phyloP scores from a whole-genome alignment of 2,113 vertebrate species.

The Sorex araneus region DNA sequence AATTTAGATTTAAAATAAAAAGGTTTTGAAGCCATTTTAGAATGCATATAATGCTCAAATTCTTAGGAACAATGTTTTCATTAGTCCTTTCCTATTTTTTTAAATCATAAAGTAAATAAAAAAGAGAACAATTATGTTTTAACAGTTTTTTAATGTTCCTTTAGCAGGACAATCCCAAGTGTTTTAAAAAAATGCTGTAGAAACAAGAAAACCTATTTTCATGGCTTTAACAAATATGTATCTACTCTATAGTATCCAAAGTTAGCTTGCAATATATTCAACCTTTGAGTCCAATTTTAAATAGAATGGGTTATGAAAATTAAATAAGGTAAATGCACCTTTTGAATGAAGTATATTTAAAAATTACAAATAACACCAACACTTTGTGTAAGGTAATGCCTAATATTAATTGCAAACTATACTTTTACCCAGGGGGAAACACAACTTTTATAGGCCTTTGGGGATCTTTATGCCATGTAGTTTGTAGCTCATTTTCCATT shows the following conservation, averaged over 20 bases:
- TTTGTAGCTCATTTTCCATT: slow-evolving; percentile 67
- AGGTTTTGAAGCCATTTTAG: slow-evolving; percentile 62
- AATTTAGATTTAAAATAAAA: slow-evolving; percentile 43
- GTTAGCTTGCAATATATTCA: not conserved
- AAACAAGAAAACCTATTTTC: slow-evolving; percentile 49
- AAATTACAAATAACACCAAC: slow-evolving; percentile 49
- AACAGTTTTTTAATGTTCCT: slow-evolving; percentile 41
- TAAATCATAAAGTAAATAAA: slow-evolving; percentile 45
- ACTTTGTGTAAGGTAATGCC: slow-evolving; percentile 63
- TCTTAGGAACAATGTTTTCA: slow-evolving; percentile 52
- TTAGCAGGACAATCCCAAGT: slow-evolving; percentile 25
- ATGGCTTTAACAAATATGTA: slow-evolving; percentile 35
- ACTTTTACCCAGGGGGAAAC: slow-evolving; percentile 42
- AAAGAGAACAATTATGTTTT: slow-evolving; percentile 52
- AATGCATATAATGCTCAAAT: slow-evolving; percentile 31
- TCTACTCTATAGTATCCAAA: slow-evolving; percentile 10
- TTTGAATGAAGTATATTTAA: slow-evolving; percentile 54
- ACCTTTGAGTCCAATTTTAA: slow-evolving; percentile 63
- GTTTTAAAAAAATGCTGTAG: slow-evolving; percentile 41
- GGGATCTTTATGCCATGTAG: slow-evolving; percentile 14
- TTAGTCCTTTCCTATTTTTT: slow-evolving; percentile 54
- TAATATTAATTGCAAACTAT: slow-evolving; percentile 66
- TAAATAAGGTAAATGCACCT: slow-evolving; percentile 26
- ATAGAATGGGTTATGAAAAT: slow-evolving; percentile 46
- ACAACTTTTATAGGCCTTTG: slow-evolving; percentile 21